phyloP scores from a whole-genome alignment of 2,797 vertebrate genomes.

The Siniperca undulata region DNA sequence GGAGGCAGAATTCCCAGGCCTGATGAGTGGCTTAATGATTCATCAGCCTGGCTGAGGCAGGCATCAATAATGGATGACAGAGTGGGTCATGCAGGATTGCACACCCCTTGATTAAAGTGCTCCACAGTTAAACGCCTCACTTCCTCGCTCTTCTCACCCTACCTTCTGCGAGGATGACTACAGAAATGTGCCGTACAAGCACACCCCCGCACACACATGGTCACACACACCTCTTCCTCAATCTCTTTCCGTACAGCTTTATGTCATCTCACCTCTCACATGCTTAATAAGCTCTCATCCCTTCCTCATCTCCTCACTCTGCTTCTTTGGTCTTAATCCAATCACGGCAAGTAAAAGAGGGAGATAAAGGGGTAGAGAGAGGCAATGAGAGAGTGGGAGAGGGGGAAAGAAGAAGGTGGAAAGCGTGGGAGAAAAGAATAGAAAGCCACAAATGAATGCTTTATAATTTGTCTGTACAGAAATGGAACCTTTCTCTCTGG shows the following conservation, averaged over 20 bases:
- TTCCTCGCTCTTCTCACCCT: slow-evolving; percentile 74
- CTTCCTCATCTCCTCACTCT: slow-evolving; percentile 70
- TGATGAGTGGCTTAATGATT: slow-evolving; percentile 87
- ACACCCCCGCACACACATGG: slow-evolving; percentile 13
- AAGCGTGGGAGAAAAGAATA: slow-evolving; percentile 60
- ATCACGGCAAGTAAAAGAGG: slow-evolving; percentile 56
- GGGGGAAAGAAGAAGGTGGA: slow-evolving; percentile 27
- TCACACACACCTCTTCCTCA: slow-evolving; percentile 40
- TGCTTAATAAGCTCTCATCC: slow-evolving; percentile 77
- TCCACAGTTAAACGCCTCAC: slow-evolving; percentile 80
- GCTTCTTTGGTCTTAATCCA: slow-evolving; percentile 80
- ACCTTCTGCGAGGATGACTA: slow-evolving; percentile 68
- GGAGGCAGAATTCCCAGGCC: slow-evolving; percentile 82
- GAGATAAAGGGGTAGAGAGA: slow-evolving; percentile 25
- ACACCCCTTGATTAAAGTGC: slow-evolving; percentile 85
- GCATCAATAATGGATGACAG: slow-evolving; percentile 86
- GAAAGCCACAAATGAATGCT: slow-evolving; percentile 74
- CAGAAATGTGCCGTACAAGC: slow-evolving; percentile 32
- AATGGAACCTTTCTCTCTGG: slow-evolving; percentile 72
- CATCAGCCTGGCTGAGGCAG: slow-evolving; percentile 83
- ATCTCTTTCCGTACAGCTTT: slow-evolving; percentile 65
- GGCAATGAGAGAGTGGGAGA: neutral
- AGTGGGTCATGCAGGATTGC: slow-evolving; percentile 84
- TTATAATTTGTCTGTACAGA: slow-evolving; percentile 72
- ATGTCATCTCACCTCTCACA: slow-evolving; percentile 79